Base-by-base conservation (phyloP, 2,113 vertebrate genomes). In the Pterocles gutturalis region DNA sequence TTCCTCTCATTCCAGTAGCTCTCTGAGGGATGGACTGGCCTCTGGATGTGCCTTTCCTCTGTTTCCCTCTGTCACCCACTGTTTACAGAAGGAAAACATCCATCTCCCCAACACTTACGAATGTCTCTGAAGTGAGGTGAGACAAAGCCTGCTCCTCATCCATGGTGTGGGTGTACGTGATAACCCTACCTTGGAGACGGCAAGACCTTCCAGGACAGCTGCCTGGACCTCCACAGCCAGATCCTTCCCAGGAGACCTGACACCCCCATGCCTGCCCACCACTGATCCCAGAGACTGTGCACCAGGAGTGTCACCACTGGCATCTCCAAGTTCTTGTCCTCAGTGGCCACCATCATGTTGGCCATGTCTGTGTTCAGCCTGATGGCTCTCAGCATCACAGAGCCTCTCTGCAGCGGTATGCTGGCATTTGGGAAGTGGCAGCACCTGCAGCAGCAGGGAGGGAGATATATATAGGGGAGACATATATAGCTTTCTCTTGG, bases 381-480 rank as follows among this genome's bases (percentile, higher is more conserved):
- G 66, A 20, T 5, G 36, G 24, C 28, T 83, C 34, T 46, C 0
- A 0, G 43, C 31, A 3, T 53, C 0, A 0, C 5, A 17, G 33
- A 72, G 7, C 55, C 33, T 65, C 66, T 55, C 58, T 77, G 53
- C 77, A 83, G 72, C 1, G 7, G 34, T 25, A 25, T 28, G 18
- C 33, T 67, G 34, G 17, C 10, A 13, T 83, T 76, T 91, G 46
- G 84, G 48, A 89, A 77, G 77, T 28, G 26, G 45, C 28, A 83
- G 61, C 17, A 45, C 43, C 51, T 75, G 34, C 14, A 8, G 24
- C 55, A 70, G 36, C 3, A 3, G 22, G 48, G 49, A 73, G 38
- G 26, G 28, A 93, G 25, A 45, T 34, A 34, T 29, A 19, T 41
- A 20, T 16, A 81, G 7, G 38, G 26, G 28, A 93, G 25, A 45